phyloP scores from a whole-genome alignment of 2,797 vertebrate genomes.

The Phataginus tetradactyla region DNA sequence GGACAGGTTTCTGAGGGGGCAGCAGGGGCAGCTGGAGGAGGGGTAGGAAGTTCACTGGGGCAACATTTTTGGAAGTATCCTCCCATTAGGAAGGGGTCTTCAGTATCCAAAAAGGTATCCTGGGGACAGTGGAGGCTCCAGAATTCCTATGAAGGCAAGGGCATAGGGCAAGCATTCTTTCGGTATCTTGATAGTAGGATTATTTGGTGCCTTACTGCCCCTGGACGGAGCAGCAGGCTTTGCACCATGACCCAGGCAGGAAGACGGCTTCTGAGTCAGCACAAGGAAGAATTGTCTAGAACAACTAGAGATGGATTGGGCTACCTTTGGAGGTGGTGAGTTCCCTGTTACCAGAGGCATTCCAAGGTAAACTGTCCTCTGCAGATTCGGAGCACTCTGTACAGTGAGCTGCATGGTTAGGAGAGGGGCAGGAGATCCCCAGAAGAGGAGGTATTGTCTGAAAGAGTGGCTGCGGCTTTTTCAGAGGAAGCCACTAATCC shows the following conservation, averaged over 20 bases:
- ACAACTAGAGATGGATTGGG: background rate
- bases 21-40: background rate
- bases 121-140: background rate
- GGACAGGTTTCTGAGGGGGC: background rate
- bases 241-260: background rate
- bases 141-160: rapidly evolving
- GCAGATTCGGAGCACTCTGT: too few relatives aligned
- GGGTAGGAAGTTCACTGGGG: background rate
- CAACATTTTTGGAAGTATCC: background rate
- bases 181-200: background rate
- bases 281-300: background rate
- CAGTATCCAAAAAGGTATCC: background rate
- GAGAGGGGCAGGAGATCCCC: background rate
- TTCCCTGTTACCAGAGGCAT: background rate
- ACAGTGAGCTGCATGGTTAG: background rate
- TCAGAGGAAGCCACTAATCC: constrained; percentile 14
- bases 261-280: background rate
- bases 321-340: background rate
- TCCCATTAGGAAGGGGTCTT: background rate
- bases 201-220: background rate
- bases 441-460: background rate
- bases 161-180: background rate
- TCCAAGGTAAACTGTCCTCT: background rate
- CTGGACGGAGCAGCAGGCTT: background rate
- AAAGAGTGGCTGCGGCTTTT: background rate